phyloP scores from a whole-genome alignment of 2,113 vertebrate species.

The Myodes glareolus region DNA sequence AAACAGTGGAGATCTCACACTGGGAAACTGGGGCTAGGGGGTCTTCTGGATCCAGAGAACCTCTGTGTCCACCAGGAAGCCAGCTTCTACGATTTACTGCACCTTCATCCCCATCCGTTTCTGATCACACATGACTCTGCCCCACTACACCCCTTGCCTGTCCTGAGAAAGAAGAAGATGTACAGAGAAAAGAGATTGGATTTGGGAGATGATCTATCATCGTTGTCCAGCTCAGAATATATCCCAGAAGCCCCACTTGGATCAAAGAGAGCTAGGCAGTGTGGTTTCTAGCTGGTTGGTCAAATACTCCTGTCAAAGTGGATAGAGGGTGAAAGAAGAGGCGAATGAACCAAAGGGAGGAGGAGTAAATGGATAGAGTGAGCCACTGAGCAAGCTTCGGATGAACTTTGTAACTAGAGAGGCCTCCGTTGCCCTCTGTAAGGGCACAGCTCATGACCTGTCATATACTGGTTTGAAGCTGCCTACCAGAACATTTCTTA shows the following conservation, averaged over 20 bases:
- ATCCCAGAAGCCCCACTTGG: not conserved
- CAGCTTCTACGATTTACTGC: not conserved
- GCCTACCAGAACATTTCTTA: not conserved
- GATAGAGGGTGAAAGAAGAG: not conserved
- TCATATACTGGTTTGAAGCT: not conserved
- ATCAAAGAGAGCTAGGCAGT: not conserved
- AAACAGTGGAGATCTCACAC: not conserved
- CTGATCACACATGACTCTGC: not conserved
- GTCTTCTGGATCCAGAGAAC: not conserved
- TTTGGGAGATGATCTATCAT: not conserved
- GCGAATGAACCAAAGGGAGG: not conserved
- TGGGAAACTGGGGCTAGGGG: not conserved
- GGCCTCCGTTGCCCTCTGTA: not conserved
- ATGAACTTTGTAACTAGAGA: not conserved
- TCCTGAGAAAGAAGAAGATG: not conserved
- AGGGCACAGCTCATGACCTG: not conserved
- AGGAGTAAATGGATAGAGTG: not conserved
- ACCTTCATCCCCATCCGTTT: not conserved
- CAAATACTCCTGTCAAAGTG: not conserved
- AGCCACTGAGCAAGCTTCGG: not conserved
- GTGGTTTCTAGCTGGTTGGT: not conserved
- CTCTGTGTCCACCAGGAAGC: not conserved
- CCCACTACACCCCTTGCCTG: accelerated
- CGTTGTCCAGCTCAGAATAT: not conserved
- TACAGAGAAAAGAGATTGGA: not conserved